Evolutionary conservation across 2,888 invertebrate genomes (phyloP).

Genomic region (Trichacis sp.): DNA sequence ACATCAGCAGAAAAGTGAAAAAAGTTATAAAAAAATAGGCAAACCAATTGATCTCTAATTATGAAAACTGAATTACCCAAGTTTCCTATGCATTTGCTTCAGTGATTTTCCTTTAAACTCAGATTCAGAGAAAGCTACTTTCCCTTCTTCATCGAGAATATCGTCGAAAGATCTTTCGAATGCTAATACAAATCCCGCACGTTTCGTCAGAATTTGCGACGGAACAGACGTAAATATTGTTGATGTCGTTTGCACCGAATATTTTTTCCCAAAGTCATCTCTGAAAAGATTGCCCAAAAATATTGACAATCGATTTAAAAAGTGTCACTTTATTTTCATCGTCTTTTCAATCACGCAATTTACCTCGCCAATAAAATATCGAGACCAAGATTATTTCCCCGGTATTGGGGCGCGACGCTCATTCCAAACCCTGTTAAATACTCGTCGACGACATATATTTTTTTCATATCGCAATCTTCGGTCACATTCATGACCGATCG

Average conservation of each 20-base stretch:
- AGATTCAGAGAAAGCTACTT: constrained; percentile 24
- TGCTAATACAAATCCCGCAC: constrained; percentile 33
- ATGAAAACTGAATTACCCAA: too few species aligned
- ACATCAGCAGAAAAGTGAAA: too few species aligned
- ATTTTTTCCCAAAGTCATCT: constrained; percentile 35
- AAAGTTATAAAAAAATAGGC: too few species aligned
- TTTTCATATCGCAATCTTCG: constrained; percentile 27
- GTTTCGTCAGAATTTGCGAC: constrained; percentile 35
- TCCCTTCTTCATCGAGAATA: constrained; percentile 37
- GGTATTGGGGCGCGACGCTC: constrained; percentile 56
- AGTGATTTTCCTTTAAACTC: constrained; percentile 9
- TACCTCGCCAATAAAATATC: constrained; percentile 55
- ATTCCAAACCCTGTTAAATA: constrained; percentile 62
- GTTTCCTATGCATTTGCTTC: constrained; percentile 39
- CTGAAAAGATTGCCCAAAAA: too few species aligned
- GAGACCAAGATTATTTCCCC: constrained; percentile 61
- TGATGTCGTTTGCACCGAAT: constrained; percentile 35
- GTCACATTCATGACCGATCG: constrained; percentile 15
- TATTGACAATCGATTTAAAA: too few species aligned
- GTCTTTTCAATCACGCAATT: too few species aligned
- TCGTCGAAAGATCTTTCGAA: constrained; percentile 24
- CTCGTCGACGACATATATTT: constrained; percentile 51
- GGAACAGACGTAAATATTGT: constrained; percentile 39
- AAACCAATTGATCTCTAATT: too few species aligned
- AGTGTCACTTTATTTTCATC: too few species aligned